These are phyloP conservation scores for Copsychus sechellarum DNA, from an alignment of 2,113 vertebrate genomes.

Conservation along the genomic window DNA sequence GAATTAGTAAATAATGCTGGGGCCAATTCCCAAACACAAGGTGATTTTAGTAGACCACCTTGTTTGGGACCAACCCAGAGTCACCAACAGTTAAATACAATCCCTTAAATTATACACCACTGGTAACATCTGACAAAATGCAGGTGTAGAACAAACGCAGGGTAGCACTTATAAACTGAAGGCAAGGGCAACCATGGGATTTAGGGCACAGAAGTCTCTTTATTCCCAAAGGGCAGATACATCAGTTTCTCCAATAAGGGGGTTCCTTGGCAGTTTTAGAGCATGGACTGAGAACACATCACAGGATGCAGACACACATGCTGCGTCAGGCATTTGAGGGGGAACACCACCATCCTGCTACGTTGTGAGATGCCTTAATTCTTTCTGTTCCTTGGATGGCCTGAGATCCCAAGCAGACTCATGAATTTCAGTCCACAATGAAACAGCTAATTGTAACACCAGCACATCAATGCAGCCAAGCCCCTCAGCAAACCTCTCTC, in stretches of 20 bases:
- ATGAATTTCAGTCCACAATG: background rate
- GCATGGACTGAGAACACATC: background rate
- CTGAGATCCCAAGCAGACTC: background rate
- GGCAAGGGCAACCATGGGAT: background rate
- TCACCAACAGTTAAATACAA: background rate
- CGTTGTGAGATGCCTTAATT: background rate
- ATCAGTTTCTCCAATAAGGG: background rate
- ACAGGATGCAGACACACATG: background rate
- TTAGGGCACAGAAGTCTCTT: background rate
- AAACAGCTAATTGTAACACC: background rate
- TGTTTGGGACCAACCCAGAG: background rate
- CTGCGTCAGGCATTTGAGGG: background rate
- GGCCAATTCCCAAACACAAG: background rate
- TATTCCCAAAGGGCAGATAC: background rate
- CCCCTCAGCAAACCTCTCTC: background rate
- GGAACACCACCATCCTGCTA: background rate
- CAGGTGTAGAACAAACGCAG: background rate
- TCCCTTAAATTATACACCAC: background rate
- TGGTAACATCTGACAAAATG: background rate
- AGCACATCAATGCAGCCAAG: rapidly evolving
- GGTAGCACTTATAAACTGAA: background rate
- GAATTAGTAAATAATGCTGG: background rate
- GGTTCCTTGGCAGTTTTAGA: background rate
- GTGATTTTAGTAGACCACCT: background rate
- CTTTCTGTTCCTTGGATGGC: background rate